A percentile compares a stretch with the other conserved stretches of the same genome.
Evolutionary conservation across 2,888 invertebrate species (phyloP).

Genomic region (Catocala sponsa): DNA sequence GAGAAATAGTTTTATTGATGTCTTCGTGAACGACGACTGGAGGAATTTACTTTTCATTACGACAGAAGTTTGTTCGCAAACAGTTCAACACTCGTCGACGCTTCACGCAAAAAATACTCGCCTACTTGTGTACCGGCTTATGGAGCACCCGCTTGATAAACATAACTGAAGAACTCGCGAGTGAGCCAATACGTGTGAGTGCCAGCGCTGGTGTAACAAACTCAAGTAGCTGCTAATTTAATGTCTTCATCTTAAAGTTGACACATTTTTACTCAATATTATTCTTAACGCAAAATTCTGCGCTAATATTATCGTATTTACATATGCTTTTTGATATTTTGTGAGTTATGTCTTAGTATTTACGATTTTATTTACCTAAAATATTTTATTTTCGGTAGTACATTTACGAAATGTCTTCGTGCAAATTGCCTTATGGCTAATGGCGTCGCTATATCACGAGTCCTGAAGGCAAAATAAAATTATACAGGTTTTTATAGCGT

Average conservation of each 20-base stretch:
- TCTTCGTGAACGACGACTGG: conserved; percentile 64
- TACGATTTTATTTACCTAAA: not conserved
- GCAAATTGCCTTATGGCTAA: conserved; percentile 54
- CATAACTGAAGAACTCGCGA: conserved; percentile 31
- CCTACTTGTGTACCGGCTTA: conserved; percentile 28
- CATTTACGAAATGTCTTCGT: conserved; percentile 48
- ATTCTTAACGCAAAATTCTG: too few relatives aligned
- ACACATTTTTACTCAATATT: not conserved
- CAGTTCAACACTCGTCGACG: conserved; percentile 68
- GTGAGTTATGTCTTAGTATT: too few relatives aligned
- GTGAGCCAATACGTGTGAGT: conserved; percentile 25
- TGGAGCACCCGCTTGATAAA: conserved; percentile 41
- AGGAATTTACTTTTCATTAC: conserved; percentile 84
- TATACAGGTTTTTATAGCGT: conserved; percentile 63
- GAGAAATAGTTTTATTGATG: conserved; percentile 81
- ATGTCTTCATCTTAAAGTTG: not conserved
- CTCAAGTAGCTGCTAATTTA: conserved; percentile 7
- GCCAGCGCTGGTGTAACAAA: not conserved
- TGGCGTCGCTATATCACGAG: conserved; percentile 53
- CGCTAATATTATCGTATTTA: too few relatives aligned
- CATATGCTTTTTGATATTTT: too few relatives aligned
- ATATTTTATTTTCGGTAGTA: conserved; percentile 6
- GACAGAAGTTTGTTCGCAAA: conserved; percentile 79
- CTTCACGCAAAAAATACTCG: conserved; percentile 46
- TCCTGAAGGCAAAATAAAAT: conserved; percentile 61